These are phyloP conservation scores for Lophura nycthemera DNA, from an alignment of 2,113 vertebrate species.

Conservation along the genomic window DNA sequence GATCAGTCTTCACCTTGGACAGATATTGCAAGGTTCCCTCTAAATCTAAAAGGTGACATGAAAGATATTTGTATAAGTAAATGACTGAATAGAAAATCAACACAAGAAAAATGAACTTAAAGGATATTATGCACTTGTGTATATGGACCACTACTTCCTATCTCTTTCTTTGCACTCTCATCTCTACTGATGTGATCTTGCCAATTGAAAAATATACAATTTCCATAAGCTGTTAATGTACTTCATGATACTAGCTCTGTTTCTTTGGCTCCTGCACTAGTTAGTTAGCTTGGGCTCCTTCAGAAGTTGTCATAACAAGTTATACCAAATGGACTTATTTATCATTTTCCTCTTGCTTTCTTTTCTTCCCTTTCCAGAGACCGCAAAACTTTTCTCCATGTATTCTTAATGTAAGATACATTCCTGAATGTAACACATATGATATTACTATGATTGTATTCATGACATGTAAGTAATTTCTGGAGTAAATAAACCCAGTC, in stretches of 20 bases:
- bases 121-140: neutral
- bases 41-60: neutral
- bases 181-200: neutral
- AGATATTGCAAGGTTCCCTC: neutral
- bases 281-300: neutral
- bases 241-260: neutral
- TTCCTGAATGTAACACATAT: neutral
- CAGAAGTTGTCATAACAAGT: neutral
- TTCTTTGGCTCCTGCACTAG: neutral
- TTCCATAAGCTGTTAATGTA: neutral
- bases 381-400: neutral
- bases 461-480: neutral
- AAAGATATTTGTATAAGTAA: neutral
- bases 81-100: neutral
- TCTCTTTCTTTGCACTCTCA: neutral
- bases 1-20: neutral
- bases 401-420: neutral
- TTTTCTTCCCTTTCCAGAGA: rapidly evolving
- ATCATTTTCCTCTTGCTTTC: neutral
- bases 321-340: neutral
- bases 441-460: neutral
- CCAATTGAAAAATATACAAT: neutral
- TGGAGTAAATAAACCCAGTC: neutral
- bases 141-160: neutral
- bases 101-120: rapidly evolving